These are phyloP conservation scores for Lepus oiostolus DNA, from an alignment of 2,797 vertebrate genomes.

Conservation along the genomic window DNA sequence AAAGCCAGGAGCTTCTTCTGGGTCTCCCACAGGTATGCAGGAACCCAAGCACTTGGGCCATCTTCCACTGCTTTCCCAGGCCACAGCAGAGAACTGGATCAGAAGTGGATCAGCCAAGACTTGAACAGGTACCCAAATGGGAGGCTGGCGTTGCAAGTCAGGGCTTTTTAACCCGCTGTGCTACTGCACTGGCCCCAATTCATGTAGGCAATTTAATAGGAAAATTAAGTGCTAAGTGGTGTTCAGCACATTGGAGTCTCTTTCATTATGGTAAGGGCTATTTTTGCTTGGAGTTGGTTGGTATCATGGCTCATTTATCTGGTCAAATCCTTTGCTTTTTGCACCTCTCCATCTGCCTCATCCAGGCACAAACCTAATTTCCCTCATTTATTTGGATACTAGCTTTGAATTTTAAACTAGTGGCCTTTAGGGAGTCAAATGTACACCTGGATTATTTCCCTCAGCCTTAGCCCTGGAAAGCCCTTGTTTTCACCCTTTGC, in stretches of 20 bases:
- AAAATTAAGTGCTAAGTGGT: neutral
- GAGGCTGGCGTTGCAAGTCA: too few species aligned
- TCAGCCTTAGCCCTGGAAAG: neutral
- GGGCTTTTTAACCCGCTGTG: too few species aligned
- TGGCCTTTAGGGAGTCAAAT: slow-evolving; percentile 63
- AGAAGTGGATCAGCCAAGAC: too few species aligned
- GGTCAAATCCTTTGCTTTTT: neutral
- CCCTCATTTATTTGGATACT: slow-evolving; percentile 67
- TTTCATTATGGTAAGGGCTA: neutral
- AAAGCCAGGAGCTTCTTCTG: too few species aligned
- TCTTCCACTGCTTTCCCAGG: too few species aligned
- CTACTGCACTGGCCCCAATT: neutral
- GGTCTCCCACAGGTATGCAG: too few species aligned
- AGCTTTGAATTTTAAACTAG: slow-evolving; percentile 66
- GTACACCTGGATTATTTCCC: slow-evolving; percentile 29
- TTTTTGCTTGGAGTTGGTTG: neutral
- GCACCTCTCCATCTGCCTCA: neutral
- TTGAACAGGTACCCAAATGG: too few species aligned
- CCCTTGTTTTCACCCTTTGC: neutral
- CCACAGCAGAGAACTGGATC: too few species aligned
- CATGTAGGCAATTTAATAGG: slow-evolving; percentile 27
- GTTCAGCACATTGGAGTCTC: neutral
- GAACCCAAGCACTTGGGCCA: too few species aligned
- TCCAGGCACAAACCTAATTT: neutral
- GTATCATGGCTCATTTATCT: neutral